Percentiles rank a stretch among this genome's conserved stretches.
These are phyloP conservation scores for Channa maculata DNA, from an alignment of 2,113 vertebrate species.

Conservation along the genomic window DNA sequence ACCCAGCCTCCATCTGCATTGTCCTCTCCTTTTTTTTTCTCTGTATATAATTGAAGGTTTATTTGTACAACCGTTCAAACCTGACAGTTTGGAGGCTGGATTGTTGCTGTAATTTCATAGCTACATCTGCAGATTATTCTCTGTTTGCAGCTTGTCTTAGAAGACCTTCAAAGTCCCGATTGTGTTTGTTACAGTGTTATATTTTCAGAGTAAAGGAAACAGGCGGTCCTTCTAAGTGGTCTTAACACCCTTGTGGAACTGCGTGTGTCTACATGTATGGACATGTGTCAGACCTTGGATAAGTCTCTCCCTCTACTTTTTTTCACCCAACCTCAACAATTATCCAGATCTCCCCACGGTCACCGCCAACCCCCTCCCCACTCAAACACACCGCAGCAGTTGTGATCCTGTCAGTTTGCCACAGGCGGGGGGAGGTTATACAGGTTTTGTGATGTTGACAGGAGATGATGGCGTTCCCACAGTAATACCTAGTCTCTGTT, in stretches of 20 bases:
- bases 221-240: constrained; percentile 6
- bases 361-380: constrained; percentile 20
- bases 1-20: neutral
- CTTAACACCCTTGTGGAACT: neutral
- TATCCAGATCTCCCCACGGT: neutral
- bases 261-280: neutral
- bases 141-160: constrained; percentile 17
- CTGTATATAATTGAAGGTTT: constrained; percentile 38
- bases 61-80: constrained; percentile 44
- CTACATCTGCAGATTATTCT: constrained; percentile 15
- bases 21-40: constrained; percentile 17
- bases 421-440: constrained; percentile 12
- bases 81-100: constrained; percentile 45
- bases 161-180: constrained; percentile 9
- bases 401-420: constrained; percentile 18
- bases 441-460: constrained; percentile 52
- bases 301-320: constrained; percentile 5
- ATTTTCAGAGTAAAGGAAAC: constrained; percentile 32
- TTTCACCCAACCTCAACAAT: constrained; percentile 18
- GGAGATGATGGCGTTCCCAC: constrained; percentile 38
- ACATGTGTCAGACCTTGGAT: constrained; percentile 12
- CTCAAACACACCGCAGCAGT: constrained; percentile 17
- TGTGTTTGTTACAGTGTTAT: constrained; percentile 15
- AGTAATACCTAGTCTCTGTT: constrained; percentile 49
- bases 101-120: constrained; percentile 30